A percentile compares a stretch with the other conserved stretches of the same genome.
These are phyloP conservation scores for Delphinus delphis DNA, from an alignment of 2,113 vertebrate species.

Conservation along the genomic window DNA sequence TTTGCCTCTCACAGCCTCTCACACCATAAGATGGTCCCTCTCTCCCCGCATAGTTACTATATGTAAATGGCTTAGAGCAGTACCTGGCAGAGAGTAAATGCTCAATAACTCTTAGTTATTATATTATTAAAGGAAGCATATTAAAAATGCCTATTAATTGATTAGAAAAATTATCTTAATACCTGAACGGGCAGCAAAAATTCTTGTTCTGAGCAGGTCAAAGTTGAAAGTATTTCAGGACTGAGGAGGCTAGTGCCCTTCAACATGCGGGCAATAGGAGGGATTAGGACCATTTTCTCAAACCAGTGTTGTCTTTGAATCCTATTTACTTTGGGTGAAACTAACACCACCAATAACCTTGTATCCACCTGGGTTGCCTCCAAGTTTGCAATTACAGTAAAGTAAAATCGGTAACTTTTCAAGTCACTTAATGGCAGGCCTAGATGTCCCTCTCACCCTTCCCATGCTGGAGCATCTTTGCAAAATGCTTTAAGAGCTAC, in stretches of 20 bases:
- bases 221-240: neutral
- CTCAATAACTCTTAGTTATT: neutral
- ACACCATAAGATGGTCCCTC: neutral
- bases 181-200: neutral
- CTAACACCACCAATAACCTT: neutral
- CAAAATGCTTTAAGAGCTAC: neutral
- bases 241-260: neutral
- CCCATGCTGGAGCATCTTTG: neutral
- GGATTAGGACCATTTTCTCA: neutral
- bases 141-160: neutral
- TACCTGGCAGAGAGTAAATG: neutral
- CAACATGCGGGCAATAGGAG: neutral
- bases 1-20: neutral
- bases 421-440: neutral
- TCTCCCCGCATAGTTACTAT: neutral
- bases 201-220: neutral
- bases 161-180: conserved; percentile 9
- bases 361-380: neutral
- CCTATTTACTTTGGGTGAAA: neutral
- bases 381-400: neutral
- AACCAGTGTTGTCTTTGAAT: neutral
- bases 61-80: neutral
- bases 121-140: neutral
- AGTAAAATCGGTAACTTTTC: neutral
- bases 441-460: neutral